Evolutionary conservation across 2,113 vertebrate genomes (phyloP).

Genomic region (Sphaerodactylus townsendi): DNA sequence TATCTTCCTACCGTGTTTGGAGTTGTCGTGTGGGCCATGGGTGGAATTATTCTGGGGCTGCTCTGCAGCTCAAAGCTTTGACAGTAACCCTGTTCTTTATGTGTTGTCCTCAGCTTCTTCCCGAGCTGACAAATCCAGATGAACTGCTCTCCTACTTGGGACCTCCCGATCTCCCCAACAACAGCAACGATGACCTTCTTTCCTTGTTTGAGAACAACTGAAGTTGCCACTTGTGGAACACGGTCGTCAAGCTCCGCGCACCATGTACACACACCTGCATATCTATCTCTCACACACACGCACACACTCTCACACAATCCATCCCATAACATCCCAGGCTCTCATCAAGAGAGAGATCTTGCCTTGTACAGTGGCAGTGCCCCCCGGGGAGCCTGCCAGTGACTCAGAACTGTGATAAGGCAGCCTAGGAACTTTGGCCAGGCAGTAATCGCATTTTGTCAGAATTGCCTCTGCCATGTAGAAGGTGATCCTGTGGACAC

Average conservation of each 20-base stretch:
- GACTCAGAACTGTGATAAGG: not conserved
- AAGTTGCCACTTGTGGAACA: conserved; percentile 42
- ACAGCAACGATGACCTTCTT: conserved; percentile 92
- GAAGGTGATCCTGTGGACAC: not conserved
- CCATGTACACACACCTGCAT: not conserved
- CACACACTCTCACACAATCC: not conserved
- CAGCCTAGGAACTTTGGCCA: not conserved
- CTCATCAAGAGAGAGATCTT: not conserved
- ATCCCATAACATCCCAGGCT: conserved; percentile 2
- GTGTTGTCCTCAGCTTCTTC: conserved; percentile 82
- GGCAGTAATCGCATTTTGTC: not conserved
- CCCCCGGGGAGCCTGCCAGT: not conserved
- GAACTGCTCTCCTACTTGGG: conserved; percentile 95
- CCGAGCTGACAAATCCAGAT: conserved; percentile 93
- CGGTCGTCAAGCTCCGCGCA: not conserved
- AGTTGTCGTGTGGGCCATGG: rapidly evolving
- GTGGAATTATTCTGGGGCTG: not conserved
- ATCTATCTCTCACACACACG: not conserved
- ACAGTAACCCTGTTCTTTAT: conserved; percentile 6
- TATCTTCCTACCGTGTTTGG: not conserved
- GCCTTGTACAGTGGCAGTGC: not conserved
- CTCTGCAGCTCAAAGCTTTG: not conserved
- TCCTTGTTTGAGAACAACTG: conserved; percentile 97
- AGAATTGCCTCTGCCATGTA: not conserved
- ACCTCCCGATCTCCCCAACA: conserved; percentile 90